phyloP scores from a whole-genome alignment of 2,888 invertebrate species.

The Cerastis rubricosa region DNA sequence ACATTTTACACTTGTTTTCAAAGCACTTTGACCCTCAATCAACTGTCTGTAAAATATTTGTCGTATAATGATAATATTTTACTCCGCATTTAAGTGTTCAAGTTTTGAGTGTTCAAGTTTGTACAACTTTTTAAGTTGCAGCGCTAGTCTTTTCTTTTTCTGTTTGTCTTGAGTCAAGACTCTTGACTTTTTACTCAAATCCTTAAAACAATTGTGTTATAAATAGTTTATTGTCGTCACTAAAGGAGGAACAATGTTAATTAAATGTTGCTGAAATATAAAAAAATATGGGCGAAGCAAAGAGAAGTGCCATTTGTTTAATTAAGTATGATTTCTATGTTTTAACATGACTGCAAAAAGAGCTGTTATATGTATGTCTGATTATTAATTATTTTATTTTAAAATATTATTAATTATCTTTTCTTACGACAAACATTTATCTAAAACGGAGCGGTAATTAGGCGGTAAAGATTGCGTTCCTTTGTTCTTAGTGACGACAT shows the following conservation, averaged over 20 bases:
- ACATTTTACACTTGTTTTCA: not conserved
- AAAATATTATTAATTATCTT: not conserved
- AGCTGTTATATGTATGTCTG: not conserved
- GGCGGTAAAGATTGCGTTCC: not conserved
- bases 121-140: not conserved
- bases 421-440: conserved; percentile 9
- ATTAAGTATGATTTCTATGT: not conserved
- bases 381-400: not conserved
- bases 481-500: conserved; percentile 20
- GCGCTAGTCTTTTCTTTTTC: not conserved
- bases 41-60: not conserved
- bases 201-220: not conserved
- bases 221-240: not conserved
- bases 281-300: not conserved
- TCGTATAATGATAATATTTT: not conserved
- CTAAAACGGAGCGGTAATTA: not conserved
- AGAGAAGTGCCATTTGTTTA: not conserved
- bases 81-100: not conserved
- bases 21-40: not conserved
- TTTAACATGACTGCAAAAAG: not conserved
- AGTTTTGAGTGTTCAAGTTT: not conserved
- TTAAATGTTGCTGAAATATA: not conserved
- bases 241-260: not conserved
- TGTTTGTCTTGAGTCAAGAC: no score
- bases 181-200: not conserved